Evolutionary conservation across 2,797 vertebrate genomes (phyloP), one percentile per base, ranked within the genome.

Genomic region (Craterocephalus amniculus): DNA sequence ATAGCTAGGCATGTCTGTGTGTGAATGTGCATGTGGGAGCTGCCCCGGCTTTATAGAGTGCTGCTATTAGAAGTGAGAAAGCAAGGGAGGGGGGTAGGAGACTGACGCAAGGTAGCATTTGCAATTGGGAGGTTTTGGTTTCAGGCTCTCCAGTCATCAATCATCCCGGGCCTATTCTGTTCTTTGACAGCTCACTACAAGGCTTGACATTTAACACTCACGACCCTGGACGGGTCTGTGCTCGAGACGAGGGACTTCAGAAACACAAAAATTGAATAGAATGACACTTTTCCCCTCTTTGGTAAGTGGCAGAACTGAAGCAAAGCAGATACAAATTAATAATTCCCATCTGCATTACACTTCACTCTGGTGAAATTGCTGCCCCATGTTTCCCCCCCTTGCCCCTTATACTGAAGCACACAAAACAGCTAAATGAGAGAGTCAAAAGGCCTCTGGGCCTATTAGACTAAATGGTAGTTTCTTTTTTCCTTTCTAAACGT

Each of bases 201-300:
- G 96, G 96, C 96, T 95, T 97, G 97, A 99, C 98, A 99, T 99
- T 97, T 99, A 98, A 99, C 97, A 98, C 97, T 94, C 93, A 90
- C 91, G 95, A 98, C 97, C 96, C 92, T 91, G 95, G 95, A 96
- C 94, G 94, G 96, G 95, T 95, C 95, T 94, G 92, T 93, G 95
- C 94, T 92, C 90, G 92, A 96, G 95, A 95, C 95, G 94, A 88
- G 78, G 91, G 95, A 95, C 95, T 93, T 95, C 92, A 93, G 91
- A 91, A 91, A 93, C 89, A 88, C 88, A 90, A 92, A 93, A 94
- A 94, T 92, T 88, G 88, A 94, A 93, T 91, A 91, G 93, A 91
- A 89, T 94, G 92, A 93, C 93, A 91, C 74, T 90, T 91, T 89
- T 66, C 82, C 75, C 77, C 74, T 86, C 79, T 87, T 91, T 73